phyloP scores from a whole-genome alignment of 1,140 invertebrate genomes.

The Euborellia annulipes region DNA sequence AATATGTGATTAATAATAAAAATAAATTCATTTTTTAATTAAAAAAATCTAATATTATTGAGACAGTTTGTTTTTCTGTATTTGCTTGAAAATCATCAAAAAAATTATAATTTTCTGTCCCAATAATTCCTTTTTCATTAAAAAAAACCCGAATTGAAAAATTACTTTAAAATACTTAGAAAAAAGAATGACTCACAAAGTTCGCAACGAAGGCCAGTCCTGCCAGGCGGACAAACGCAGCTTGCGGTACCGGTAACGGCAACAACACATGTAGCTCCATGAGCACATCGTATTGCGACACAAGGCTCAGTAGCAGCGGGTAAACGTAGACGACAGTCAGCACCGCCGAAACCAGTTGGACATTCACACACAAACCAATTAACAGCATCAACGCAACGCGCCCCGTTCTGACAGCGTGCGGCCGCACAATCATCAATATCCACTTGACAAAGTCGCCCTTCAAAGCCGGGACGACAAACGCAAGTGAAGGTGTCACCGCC shows the following conservation, averaged over 20 bases:
- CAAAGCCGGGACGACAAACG: slow-evolving; percentile 44
- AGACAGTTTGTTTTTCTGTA: too few species aligned
- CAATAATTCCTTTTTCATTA: too few species aligned
- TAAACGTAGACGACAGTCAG: slow-evolving; percentile 56
- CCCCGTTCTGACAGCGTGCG: slow-evolving; percentile 57
- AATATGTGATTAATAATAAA: too few species aligned
- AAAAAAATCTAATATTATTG: too few species aligned
- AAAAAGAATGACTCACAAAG: slow-evolving; percentile 26
- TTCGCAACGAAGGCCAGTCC: slow-evolving; percentile 54
- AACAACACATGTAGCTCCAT: slow-evolving; percentile 68
- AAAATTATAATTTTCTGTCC: too few species aligned
- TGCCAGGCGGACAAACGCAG: slow-evolving; percentile 64
- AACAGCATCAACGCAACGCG: slow-evolving; percentile 59
- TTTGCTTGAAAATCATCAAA: too few species aligned
- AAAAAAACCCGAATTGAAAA: too few species aligned
- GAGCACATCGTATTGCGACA: slow-evolving; percentile 62
- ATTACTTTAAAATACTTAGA: too few species aligned
- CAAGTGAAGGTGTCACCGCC: slow-evolving; percentile 50
- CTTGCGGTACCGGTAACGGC: slow-evolving; percentile 50
- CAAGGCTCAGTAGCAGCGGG: slow-evolving; percentile 50
- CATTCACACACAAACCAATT: slow-evolving; percentile 66
- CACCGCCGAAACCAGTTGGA: slow-evolving; percentile 50
- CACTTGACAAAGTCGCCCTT: slow-evolving; percentile 42
- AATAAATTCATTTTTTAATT: too few species aligned
- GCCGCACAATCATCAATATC: slow-evolving; percentile 46